A percentile compares a stretch with the other conserved stretches of the same genome.
phyloP scores from a whole-genome alignment of 1,140 invertebrate species.

The Drosophila erecta region DNA sequence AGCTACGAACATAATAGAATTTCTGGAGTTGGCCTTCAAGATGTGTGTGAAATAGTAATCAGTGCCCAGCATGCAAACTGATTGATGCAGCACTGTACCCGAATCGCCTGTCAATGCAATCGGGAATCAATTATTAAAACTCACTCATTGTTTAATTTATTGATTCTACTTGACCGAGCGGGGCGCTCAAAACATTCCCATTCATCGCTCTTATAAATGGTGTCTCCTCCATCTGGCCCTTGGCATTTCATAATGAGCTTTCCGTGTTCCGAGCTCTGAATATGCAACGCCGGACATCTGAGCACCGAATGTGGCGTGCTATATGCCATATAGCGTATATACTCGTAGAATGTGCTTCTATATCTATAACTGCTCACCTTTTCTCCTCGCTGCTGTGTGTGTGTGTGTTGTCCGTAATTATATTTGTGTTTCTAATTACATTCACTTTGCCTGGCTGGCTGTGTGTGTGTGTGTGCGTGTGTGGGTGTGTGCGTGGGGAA shows the following conservation, averaged over 20 bases:
- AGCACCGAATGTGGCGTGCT: constrained; percentile 23
- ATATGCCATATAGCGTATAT: not conserved
- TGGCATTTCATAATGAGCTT: constrained; percentile 53
- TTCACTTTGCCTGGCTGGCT: constrained; percentile 35
- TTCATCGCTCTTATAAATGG: constrained; percentile 40
- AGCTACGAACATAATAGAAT: too few relatives aligned
- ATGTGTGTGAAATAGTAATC: too few relatives aligned
- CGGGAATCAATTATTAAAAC: constrained; percentile 48
- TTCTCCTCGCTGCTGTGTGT: constrained; percentile 12
- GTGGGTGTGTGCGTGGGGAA: constrained; percentile 36
- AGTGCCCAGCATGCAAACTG: too few relatives aligned
- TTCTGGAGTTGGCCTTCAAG: too few relatives aligned
- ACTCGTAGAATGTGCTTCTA: constrained; percentile 7
- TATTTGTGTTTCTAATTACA: constrained; percentile 80
- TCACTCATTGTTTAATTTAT: constrained; percentile 50
- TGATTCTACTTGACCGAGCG: constrained; percentile 33
- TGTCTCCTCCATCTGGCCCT: constrained; percentile 44
- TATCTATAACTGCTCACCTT: constrained; percentile 45
- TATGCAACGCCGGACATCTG: constrained; percentile 28
- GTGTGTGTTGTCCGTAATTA: constrained; percentile 60
- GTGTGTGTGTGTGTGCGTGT: not conserved
- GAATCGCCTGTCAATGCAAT: constrained; percentile 7
- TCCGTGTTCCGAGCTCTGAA: constrained; percentile 35
- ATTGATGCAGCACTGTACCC: not conserved
- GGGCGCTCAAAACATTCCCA: constrained; percentile 36